Base-by-base conservation (phyloP, 2,888 invertebrate genomes). In the Aporophyla lueneburgensis region DNA sequence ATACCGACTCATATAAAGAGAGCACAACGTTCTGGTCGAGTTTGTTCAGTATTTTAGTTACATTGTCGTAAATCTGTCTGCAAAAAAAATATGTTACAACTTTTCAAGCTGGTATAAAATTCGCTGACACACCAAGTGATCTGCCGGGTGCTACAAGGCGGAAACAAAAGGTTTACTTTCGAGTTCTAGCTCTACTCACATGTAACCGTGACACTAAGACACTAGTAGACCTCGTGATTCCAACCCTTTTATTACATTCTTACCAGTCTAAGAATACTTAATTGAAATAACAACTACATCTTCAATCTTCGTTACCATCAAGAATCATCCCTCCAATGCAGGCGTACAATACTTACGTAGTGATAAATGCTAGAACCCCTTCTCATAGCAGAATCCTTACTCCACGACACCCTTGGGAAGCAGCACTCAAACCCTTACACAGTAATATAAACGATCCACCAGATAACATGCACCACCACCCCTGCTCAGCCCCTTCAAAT, bases 401-500 rank as follows among this genome's bases (percentile, higher is more conserved):
- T 54, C n/a, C 40, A 80, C 65, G 68, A 69, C 53, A 49, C 82
- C 65, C 82, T 66, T 21, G 82, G 71, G 74, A 71, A 27, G 10
- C 21, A 24, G 24, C 70, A 54, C 67, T 69, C 61, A 58, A 76
- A 33, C 65, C 62, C 56, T 58, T 58, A 67, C n/a, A 16, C 59
- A 43, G 58, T 65, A 61, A 72, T 68, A 67, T 33, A 75, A 84
- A 71, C 71, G 71, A 61, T 53, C 19, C 59, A 54, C 62, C 33
- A 46, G 53, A 70, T 65, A 49, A 54, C 65, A 27, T 51, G 54
- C 21, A 71, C 62, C 5, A 43, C 43, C n/a, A 62, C 54, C 74
- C 66, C 61, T 73, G 53, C 69, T 16, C 67, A 62, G 56, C 43
- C 70, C 70, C 75, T 70, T 58, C 59, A 76, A 87, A 77, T 76